Conservation (phyloP, 2,797 vertebrate species). For the Cheirogaleus major region DNA sequence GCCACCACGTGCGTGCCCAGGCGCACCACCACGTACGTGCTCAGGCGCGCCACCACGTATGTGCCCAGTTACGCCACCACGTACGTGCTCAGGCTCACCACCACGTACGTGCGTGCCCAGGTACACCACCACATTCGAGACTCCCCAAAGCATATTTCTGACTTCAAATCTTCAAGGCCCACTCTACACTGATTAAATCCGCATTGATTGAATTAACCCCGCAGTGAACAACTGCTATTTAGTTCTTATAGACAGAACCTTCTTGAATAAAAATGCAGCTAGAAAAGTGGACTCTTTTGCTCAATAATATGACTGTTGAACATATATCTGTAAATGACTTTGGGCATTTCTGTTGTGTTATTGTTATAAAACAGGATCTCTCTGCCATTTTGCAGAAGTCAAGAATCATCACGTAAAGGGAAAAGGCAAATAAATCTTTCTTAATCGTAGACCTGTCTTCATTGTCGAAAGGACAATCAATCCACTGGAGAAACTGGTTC, state of each 20-base stretch:
- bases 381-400: not conserved
- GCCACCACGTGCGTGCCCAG: not conserved
- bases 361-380: not conserved
- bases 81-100: not conserved
- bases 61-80: not conserved
- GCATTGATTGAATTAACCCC: not conserved
- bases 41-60: too few species aligned
- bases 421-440: not conserved
- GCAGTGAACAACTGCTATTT: not conserved
- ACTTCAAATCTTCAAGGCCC: not conserved
- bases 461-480: not conserved
- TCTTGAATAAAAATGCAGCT: not conserved
- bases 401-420: not conserved
- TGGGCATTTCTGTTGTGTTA: not conserved
- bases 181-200: not conserved
- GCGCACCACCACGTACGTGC: not conserved
- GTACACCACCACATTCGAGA: not conserved
- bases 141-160: not conserved
- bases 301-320: not conserved
- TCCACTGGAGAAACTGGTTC: not conserved
- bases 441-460: not conserved
- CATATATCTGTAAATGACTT: not conserved
- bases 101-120: not conserved
- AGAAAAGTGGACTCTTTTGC: not conserved
- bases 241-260: not conserved